Evolutionary conservation across 2,797 vertebrate species (phyloP), one percentile per base, ranked within the genome.

Genomic region (Falco concolor): DNA sequence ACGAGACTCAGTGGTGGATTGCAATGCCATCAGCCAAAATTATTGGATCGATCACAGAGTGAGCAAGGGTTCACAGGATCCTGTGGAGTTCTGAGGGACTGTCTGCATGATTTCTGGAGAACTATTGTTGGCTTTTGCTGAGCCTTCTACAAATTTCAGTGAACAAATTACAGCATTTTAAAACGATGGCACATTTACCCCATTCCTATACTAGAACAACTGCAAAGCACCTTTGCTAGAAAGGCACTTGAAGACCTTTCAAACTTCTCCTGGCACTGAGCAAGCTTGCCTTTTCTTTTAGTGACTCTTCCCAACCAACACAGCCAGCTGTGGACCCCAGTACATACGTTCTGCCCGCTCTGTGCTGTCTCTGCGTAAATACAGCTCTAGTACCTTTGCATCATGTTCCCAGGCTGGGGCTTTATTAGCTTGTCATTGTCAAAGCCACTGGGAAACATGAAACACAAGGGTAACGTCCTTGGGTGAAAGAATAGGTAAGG

Each of bases 11-110:
- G 76, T 76, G 84, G 84, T 56, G 93, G 92, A 94, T n/a, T 96
- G 88, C 87, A 93, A n/a, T 23, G 87, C 61, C 75, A 92, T 69
- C 87, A 95, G 92, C 85, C 88, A 95, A 85, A 96, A 82, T 86
- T 72, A 94, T 34, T 83, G 36, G 84, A 57, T 91, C 84, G 95
- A 24, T 80, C 88, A 67, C 8, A 44, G 84, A 84, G 72, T 0
- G 5, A 84, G 68, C 5, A 45, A 90, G 44, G 85, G 80, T 87
- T 94, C 88, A 67, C 68, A 84, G 93, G 90, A 90, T 44, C 80
- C 94, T 53, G 77, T 25, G 45, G 75, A 72, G 76, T 60, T 84
- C 90, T 52, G 34, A 83, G 80, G 60, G 45, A 79, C 67, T 77
- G 78, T 44, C 38, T 52, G 70, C 68, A 60, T 15, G 80, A 94